phyloP scores from a whole-genome alignment of 2,888 invertebrate genomes.

The Urechis unicinctus region DNA sequence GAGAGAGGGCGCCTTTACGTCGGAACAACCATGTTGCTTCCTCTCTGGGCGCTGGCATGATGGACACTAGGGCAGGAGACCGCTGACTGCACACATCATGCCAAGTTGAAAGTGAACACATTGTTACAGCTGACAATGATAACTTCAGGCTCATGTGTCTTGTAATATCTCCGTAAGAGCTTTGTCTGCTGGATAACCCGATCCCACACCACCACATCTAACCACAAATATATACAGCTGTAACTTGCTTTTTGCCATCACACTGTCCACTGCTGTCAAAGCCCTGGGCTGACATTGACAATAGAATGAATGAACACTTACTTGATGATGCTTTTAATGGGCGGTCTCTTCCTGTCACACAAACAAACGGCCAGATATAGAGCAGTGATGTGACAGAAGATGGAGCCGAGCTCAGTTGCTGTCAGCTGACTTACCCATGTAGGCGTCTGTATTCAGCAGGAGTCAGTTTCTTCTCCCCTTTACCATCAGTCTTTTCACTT shows the following conservation, averaged over 20 bases:
- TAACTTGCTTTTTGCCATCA: too few species aligned
- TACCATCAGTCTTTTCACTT: conserved; percentile 16
- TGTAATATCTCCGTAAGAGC: too few species aligned
- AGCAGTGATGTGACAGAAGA: too few species aligned
- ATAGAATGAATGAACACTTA: too few species aligned
- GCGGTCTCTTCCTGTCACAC: conserved; percentile 44
- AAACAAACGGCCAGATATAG: too few species aligned
- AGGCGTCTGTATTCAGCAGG: conserved; percentile 41
- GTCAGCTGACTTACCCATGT: conserved; percentile 36
- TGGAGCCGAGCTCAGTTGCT: too few species aligned
- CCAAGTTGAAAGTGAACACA: neutral
- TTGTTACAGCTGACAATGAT: neutral
- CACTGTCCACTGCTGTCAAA: too few species aligned
- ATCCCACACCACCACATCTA: too few species aligned
- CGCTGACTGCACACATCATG: conserved; percentile 34
- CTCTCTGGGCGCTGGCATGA: conserved; percentile 46
- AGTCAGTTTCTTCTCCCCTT: conserved; percentile 23
- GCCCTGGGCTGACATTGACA: too few species aligned
- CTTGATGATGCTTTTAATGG: conserved; percentile 47
- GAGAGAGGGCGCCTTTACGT: conserved; percentile 11
- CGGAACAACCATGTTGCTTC: conserved; percentile 41
- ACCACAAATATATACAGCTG: too few species aligned
- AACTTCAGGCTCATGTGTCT: too few species aligned
- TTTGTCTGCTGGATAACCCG: too few species aligned
- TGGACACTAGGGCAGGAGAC: conserved; percentile 45